A percentile compares a stretch with the other conserved stretches of the same genome.
These are phyloP conservation scores for Nothura maculosa DNA, from an alignment of 2,797 vertebrate genomes.

Conservation along the genomic window DNA sequence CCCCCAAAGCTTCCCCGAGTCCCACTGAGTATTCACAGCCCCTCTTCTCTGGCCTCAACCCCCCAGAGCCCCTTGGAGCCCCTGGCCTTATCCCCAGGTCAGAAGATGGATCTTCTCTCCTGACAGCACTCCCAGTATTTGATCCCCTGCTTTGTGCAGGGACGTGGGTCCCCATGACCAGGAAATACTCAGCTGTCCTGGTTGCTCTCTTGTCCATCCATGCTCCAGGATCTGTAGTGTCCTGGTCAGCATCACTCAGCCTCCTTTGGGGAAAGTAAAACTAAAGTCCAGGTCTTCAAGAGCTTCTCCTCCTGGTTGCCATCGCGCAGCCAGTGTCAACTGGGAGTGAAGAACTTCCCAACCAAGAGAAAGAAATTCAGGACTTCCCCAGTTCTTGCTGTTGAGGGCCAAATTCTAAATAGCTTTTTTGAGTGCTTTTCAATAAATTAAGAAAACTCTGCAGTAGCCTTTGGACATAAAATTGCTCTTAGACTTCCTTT, in stretches of 20 bases:
- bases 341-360: not conserved
- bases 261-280: not conserved
- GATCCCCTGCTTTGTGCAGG: not conserved
- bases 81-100: rapidly evolving
- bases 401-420: not conserved
- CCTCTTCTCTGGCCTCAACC: not conserved
- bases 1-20: not conserved
- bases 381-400: not conserved
- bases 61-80: not conserved
- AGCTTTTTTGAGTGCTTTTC: conserved; percentile 28
- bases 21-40: not conserved
- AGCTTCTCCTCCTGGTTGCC: not conserved
- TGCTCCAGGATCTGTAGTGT: rapidly evolving
- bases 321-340: not conserved
- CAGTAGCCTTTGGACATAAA: not conserved
- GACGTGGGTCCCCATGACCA: not conserved
- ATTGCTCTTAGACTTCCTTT: not conserved
- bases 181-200: not conserved
- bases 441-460: conserved; percentile 6
- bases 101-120: not conserved
- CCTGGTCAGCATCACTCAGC: not conserved
- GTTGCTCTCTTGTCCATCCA: not conserved
- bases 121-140: not conserved
- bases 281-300: not conserved
- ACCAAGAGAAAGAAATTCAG: not conserved